Conservation (phyloP, 2,888 invertebrate species). For the Coelopa pilipes region DNA sequence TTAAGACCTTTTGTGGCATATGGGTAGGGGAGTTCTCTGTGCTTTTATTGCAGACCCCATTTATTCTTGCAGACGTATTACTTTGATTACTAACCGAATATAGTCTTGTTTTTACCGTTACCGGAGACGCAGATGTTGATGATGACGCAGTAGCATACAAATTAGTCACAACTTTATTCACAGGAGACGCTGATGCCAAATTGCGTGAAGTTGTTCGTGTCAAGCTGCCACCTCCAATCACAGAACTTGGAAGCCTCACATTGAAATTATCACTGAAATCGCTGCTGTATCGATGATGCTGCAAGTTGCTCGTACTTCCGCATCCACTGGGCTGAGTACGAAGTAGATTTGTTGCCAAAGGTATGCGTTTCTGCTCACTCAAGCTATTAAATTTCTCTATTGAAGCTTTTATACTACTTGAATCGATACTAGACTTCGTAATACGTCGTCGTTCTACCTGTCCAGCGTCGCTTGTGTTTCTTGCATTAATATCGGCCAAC, state of each 20-base stretch:
- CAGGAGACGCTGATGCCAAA: slow-evolving; percentile 36
- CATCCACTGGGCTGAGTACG: slow-evolving; percentile 41
- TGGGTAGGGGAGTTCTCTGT: neutral
- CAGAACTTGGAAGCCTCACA: slow-evolving; percentile 43
- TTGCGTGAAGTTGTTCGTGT: slow-evolving; percentile 59
- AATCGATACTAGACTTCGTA: slow-evolving; percentile 55
- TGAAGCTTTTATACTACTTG: slow-evolving; percentile 62
- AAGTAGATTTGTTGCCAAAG: slow-evolving; percentile 44
- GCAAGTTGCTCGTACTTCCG: slow-evolving; percentile 62
- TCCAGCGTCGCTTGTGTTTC: neutral
- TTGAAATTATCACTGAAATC: slow-evolving; percentile 46
- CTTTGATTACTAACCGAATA: slow-evolving; percentile 17
- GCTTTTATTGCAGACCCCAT: slow-evolving; percentile 4
- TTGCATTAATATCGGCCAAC: slow-evolving; percentile 14
- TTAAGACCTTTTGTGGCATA: slow-evolving; percentile 3
- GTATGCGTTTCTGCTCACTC: slow-evolving; percentile 61
- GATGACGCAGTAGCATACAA: slow-evolving; percentile 43
- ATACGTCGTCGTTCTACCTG: slow-evolving; percentile 20
- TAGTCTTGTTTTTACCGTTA: slow-evolving; percentile 16
- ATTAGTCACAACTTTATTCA: slow-evolving; percentile 46
- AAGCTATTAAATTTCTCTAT: slow-evolving; percentile 64
- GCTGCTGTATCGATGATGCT: slow-evolving; percentile 52
- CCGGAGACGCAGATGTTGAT: slow-evolving; percentile 30
- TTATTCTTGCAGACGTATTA: neutral
- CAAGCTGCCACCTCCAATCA: slow-evolving; percentile 54